phyloP scores from a whole-genome alignment of 2,888 invertebrate species.

The Anthophora plumipes region DNA sequence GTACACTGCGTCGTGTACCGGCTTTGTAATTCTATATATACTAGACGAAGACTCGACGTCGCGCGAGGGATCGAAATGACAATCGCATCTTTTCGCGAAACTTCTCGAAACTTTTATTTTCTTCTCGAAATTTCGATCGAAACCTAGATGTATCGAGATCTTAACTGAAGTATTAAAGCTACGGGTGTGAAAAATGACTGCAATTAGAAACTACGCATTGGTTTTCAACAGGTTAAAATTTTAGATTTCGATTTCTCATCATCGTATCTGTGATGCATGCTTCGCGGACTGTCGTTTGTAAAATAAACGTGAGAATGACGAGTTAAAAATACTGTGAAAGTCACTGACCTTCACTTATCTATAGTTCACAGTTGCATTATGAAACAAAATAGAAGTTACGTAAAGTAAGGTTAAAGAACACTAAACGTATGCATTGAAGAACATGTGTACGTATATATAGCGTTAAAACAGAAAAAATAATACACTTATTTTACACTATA shows the following conservation, averaged over 20 bases:
- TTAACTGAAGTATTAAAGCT: neutral
- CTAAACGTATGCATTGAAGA: neutral
- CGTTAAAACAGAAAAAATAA: too few relatives aligned
- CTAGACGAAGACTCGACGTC: neutral
- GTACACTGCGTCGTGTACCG: slow-evolving; percentile 24
- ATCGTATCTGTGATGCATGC: neutral
- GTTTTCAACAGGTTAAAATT: neutral
- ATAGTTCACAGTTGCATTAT: neutral
- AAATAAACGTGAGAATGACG: neutral
- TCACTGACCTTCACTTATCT: neutral
- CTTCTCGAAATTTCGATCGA: too few relatives aligned
- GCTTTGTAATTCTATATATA: slow-evolving; percentile 46
- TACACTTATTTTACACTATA: too few relatives aligned
- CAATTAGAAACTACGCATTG: neutral
- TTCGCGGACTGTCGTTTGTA: neutral
- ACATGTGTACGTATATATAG: too few relatives aligned
- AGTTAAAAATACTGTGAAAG: neutral
- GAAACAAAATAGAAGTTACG: neutral
- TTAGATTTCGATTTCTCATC: neutral
- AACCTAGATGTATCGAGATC: neutral
- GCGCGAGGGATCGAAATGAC: neutral
- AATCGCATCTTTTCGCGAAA: slow-evolving; percentile 5
- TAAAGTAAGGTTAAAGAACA: neutral
- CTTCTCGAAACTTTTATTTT: slow-evolving; percentile 6
- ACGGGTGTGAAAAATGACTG: neutral